Base-by-base conservation (phyloP, 2,797 vertebrate genomes). In the Gadopsis marmoratus region DNA sequence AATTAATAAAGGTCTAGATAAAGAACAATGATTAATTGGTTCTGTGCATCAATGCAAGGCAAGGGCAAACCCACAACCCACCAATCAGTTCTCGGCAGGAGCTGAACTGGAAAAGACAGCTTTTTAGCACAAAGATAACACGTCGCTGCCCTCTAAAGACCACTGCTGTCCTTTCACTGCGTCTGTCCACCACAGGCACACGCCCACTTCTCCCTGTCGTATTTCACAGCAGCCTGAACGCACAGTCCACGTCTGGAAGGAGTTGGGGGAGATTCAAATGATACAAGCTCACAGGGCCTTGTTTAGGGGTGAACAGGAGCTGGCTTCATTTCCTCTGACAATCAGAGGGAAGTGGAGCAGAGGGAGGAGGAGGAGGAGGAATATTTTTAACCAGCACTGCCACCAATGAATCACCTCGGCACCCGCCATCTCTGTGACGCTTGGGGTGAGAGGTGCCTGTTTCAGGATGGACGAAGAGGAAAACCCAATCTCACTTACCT, bases 401-500 rank as follows among this genome's bases (percentile, higher is more conserved):
- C 55, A 70, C 86, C 85, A 64, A 90, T 91, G 91, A 93, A 93
- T 93, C 92, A 92, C 89, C 82, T 76, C 58, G 19, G 78, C 83
- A 84, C 71, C 76, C 47, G 50, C 76, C 65, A 85, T 90, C 91
- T 93, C 71, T 74, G 64, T 85, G 87, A 85, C 39, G 55, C 89
- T 71, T 45, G 71, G 82, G 89, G 86, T 76, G 71, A 90, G 74
- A 82, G 86, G 85, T 83, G 86, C 73, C 71, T 81, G 83, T 87
- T 88, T 91, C 83, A 55, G 84, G 84, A 86, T 78, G 84, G 83
- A 83, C 63, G 83, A 83, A 78, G 88, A 82, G 86, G 84, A 87
- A 80, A 90, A 82, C 74, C 92, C 81, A 82, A 82, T 77, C 69
- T 77, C 88, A 95, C 95, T 95, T 94, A 96, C 95, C 95, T 95